Percentiles rank a stretch among this genome's conserved stretches.
These are phyloP conservation scores for Osedax frankpressi DNA, from an alignment of 2,888 invertebrate genomes.

Conservation along the genomic window DNA sequence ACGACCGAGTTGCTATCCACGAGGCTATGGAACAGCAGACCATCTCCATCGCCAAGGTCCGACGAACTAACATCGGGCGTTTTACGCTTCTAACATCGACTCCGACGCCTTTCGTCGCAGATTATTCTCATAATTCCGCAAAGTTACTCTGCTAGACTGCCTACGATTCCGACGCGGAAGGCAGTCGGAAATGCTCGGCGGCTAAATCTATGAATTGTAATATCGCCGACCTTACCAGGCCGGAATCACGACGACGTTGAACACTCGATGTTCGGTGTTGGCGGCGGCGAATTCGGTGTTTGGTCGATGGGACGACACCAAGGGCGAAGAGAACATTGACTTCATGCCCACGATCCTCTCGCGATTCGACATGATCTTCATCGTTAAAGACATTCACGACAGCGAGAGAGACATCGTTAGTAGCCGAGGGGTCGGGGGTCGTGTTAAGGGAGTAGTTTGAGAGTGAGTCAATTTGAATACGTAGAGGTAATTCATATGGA, in stretches of 20 bases:
- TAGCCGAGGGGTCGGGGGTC: too few relatives aligned
- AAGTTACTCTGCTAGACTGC: too few relatives aligned
- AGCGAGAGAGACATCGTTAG: conserved; percentile 67
- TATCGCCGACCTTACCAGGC: too few relatives aligned
- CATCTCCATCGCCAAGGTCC: conserved; percentile 92
- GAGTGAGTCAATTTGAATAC: too few relatives aligned
- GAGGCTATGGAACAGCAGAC: conserved; percentile 99
- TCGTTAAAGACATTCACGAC: conserved; percentile 92
- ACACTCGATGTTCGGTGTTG: conserved; percentile 93
- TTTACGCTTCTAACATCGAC: conserved; percentile 34
- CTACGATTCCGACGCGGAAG: too few relatives aligned
- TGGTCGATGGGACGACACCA: conserved; percentile 96
- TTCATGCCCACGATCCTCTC: conserved; percentile 99
- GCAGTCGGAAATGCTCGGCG: too few relatives aligned
- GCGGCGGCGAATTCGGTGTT: conserved; percentile 97
- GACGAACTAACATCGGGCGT: too few relatives aligned
- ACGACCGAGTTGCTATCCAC: conserved; percentile 96
- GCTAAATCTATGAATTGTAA: too few relatives aligned
- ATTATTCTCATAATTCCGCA: too few relatives aligned
- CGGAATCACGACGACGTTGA: conserved; percentile 93
- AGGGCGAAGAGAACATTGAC: conserved; percentile 93
- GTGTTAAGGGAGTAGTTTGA: too few relatives aligned
- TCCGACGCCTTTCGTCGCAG: background rate
- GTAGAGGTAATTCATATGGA: too few relatives aligned
- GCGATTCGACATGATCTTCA: conserved; percentile 98